A percentile compares a stretch with the other conserved stretches of the same genome.
phyloP scores from a whole-genome alignment of 53 echinoderm and acorn worm genomes.

The Zoroaster sp. region DNA sequence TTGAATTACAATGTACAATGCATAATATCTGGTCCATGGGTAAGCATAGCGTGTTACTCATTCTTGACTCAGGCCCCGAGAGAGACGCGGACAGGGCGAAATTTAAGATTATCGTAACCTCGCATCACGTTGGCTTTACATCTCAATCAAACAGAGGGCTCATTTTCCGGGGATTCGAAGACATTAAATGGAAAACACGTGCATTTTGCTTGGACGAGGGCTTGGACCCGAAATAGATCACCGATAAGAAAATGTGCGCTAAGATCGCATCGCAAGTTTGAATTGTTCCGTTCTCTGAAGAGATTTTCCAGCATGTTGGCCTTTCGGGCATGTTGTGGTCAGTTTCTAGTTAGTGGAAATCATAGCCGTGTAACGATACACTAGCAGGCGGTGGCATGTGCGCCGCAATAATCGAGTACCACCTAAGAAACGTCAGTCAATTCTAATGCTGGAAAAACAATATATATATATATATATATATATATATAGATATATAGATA shows the following conservation, averaged over 20 bases:
- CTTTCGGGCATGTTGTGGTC: background rate
- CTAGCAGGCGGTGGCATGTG: no score
- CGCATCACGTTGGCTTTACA: background rate
- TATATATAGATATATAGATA: no score
- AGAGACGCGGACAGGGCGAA: background rate
- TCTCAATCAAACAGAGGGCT: conserved; percentile 14
- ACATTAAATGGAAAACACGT: conserved; percentile 17
- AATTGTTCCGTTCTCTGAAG: background rate
- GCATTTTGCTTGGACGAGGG: background rate
- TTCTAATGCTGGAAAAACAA: no score
- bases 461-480: no score
- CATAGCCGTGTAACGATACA: no score
- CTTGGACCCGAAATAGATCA: background rate
- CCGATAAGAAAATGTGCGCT: no score
- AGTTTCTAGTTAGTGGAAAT: no score
- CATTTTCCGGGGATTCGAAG: conserved; percentile 26
- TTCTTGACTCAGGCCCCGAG: background rate
- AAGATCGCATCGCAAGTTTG: no score
- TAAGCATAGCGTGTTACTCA: background rate
- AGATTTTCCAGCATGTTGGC: background rate
- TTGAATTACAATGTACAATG: background rate
- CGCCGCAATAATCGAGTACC: no score
- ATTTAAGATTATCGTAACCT: no score
- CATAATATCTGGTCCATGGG: background rate
- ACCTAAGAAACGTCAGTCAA: no score